Percentiles rank a stretch among this genome's conserved stretches.
These are phyloP conservation scores for Arnoldichthys spilopterus DNA, from an alignment of 2,797 vertebrate genomes.

Conservation along the genomic window DNA sequence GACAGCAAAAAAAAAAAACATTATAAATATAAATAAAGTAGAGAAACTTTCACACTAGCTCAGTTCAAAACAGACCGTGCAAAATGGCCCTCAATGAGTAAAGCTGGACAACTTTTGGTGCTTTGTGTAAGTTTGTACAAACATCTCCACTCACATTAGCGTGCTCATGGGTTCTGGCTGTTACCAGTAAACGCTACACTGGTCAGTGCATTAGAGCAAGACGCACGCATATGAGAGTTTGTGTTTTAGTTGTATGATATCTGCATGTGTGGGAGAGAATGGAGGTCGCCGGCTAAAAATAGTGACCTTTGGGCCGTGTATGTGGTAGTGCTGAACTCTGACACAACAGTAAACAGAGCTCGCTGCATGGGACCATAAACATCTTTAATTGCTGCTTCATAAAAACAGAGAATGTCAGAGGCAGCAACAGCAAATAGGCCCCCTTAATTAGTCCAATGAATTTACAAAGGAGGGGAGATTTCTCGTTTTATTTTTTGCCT, in stretches of 20 bases:
- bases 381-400: slow-evolving; percentile 67
- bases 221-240: neutral
- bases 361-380: slow-evolving; percentile 60
- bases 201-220: neutral
- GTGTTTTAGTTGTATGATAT: slow-evolving; percentile 16
- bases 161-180: neutral
- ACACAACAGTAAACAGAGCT: slow-evolving; percentile 68
- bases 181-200: neutral
- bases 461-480: slow-evolving; percentile 43
- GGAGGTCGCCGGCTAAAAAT: slow-evolving; percentile 63
- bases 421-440: slow-evolving; percentile 49
- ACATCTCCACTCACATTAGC: neutral
- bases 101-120: slow-evolving; percentile 7
- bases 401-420: slow-evolving; percentile 58
- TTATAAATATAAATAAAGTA: slow-evolving; percentile 21
- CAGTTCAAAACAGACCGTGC: neutral
- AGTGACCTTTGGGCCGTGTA: slow-evolving; percentile 62
- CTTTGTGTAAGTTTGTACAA: neutral
- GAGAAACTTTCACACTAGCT: neutral
- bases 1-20: neutral
- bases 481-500: slow-evolving; percentile 14
- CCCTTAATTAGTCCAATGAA: slow-evolving; percentile 57
- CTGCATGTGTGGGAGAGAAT: slow-evolving; percentile 31
- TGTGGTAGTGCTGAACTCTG: slow-evolving; percentile 61
- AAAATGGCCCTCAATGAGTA: neutral